Evolutionary conservation across 2,888 invertebrate genomes (phyloP), one percentile per base, ranked within the genome.

Genomic region (Portevinia maculata): DNA sequence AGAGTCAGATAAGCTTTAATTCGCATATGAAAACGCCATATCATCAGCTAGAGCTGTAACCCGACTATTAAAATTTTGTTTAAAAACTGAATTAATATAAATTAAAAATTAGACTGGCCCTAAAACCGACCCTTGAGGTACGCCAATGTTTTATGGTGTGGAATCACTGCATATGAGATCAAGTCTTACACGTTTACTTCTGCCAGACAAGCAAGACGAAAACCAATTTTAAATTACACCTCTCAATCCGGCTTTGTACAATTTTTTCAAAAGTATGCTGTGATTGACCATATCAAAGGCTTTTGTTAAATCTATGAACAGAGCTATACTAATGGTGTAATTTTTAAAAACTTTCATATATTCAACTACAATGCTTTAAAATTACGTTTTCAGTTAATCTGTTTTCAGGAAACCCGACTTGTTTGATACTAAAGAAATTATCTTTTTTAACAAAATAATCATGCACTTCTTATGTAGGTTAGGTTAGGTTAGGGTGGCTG

Each of bases 321-420:
- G 13, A n/a, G 5, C 39, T 24, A 24, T 24, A 41, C 13, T 1
- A n/a, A 15, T 41, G 4, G n/a, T n/a, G 6, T 41, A n/a, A 41
- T 41, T 41, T 1, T 41, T 24, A 24, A 24, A 24, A 24, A 24
- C n/a, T 24, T 24, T 24, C 39, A 41, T 41, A 1, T 9, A 41
- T 9, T 41, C n/a, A 1, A 41, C n/a, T 41, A 41, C 39, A n/a
- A 2, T n/a, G n/a, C n/a, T 41, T 9, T 6, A 41, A n/a, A 41
- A 53, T 73, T n/a, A n/a, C 34, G 34, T 46, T 46, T 21, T 60
- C 39, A 41, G 50, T 52, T 7, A 15, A 60, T 48, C 34, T 60
- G 0, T 28, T 24, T n/a, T 39, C 39, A n/a, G n/a, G 39, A 55
- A 55, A 34, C 37, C 55, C 55, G 39, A 55, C 37, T 19, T 59